phyloP scores from a whole-genome alignment of 1,140 invertebrate genomes.

The fruit fly (Drosophila melanogaster) region DNA sequence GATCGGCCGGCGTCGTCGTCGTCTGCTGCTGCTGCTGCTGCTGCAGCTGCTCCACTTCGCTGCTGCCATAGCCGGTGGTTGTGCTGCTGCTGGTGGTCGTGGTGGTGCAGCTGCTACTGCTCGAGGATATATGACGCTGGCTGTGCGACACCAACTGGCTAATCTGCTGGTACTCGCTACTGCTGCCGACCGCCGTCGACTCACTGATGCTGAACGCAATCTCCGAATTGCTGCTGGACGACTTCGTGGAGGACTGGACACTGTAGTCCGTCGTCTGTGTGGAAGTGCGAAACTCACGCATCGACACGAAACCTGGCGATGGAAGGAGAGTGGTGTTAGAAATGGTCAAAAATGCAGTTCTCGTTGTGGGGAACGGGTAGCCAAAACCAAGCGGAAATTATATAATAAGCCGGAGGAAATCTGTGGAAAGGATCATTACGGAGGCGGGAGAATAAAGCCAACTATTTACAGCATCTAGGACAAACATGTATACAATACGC shows the following conservation, averaged over 20 bases:
- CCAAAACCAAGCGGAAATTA: conserved; percentile 5
- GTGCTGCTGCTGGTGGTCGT: conserved; percentile 23
- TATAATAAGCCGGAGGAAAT: neutral
- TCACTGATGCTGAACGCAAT: conserved; percentile 62
- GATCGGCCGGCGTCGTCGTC: conserved; percentile 12
- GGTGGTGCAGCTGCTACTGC: conserved; percentile 21
- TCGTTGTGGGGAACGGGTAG: neutral
- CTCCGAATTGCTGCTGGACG: conserved; percentile 78
- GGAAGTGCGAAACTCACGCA: conserved; percentile 88
- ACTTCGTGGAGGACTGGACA: conserved; percentile 72
- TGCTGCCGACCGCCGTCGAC: conserved; percentile 38
- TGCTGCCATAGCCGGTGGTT: conserved; percentile 32
- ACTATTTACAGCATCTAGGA: conserved; percentile 3
- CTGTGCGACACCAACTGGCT: conserved; percentile 51
- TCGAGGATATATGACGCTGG: conserved; percentile 14
- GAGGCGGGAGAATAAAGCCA: neutral
- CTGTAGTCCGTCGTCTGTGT: conserved; percentile 85
- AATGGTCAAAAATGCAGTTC: neutral
- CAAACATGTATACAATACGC: neutral
- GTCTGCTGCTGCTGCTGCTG: conserved; percentile 25
- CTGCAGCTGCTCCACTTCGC: conserved; percentile 48
- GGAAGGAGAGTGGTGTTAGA: neutral
- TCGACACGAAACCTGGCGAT: conserved; percentile 89
- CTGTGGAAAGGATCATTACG: neutral
- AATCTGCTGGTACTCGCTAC: conserved; percentile 50